A percentile compares a stretch with the other conserved stretches of the same genome.
Evolutionary conservation across 1,140 invertebrate genomes (phyloP).

Genomic region (Cepaea nemoralis): DNA sequence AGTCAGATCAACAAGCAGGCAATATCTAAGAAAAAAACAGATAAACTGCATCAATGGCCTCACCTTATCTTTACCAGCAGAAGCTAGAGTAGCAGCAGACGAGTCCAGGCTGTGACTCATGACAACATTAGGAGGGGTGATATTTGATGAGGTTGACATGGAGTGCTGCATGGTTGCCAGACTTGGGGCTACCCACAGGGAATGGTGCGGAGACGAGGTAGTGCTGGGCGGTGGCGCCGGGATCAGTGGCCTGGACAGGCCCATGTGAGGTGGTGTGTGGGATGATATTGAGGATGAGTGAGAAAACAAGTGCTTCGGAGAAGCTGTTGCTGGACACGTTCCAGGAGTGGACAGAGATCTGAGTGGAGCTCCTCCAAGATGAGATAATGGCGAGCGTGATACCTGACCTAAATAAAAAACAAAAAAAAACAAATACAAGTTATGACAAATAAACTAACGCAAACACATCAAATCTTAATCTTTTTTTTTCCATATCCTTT

Average conservation of each 20-base stretch:
- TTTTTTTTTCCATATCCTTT: no score
- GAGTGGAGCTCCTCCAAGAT: background rate
- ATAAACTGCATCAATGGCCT: no score
- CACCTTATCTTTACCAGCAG: slow-evolving; percentile 18
- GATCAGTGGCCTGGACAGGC: slow-evolving; percentile 20
- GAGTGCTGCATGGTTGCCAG: slow-evolving; percentile 54
- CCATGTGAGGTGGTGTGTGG: background rate
- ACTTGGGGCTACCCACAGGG: slow-evolving; percentile 22
- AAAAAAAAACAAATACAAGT: no score
- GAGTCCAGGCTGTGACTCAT: slow-evolving; percentile 29
- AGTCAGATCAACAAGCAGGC: no score
- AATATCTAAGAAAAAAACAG: no score
- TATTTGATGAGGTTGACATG: slow-evolving; percentile 57
- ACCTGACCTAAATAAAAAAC: no score
- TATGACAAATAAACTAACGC: no score
- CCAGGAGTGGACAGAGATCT: slow-evolving; percentile 28
- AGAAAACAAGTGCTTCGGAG: slow-evolving; percentile 15
- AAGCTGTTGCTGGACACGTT: background rate
- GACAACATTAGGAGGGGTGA: slow-evolving; percentile 67
- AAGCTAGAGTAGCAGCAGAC: background rate
- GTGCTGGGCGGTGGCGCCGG: slow-evolving; percentile 12
- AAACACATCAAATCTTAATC: no score
- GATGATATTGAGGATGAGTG: background rate
- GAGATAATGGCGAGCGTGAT: slow-evolving; percentile 8
- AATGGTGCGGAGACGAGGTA: slow-evolving; percentile 20